Conservation (phyloP, 2,113 vertebrate genomes). For the Pluvianellus socialis region DNA sequence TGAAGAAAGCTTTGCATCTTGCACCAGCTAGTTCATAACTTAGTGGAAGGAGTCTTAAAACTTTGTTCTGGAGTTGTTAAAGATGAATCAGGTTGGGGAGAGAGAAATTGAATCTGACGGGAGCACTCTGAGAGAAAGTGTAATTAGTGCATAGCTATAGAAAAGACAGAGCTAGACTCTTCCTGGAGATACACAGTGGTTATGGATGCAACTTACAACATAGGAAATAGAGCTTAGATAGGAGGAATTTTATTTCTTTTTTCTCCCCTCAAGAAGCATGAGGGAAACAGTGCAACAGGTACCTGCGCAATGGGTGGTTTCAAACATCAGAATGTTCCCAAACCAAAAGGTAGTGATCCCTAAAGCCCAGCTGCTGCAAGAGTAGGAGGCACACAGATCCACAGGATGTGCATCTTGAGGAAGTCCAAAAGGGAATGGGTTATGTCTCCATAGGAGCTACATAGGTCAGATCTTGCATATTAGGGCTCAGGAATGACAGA, state of each 20-base stretch:
- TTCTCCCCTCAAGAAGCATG: neutral
- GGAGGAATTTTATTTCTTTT: neutral
- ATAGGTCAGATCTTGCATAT: neutral
- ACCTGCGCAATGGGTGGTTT: neutral
- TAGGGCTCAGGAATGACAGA: neutral
- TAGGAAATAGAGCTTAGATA: neutral
- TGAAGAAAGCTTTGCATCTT: neutral
- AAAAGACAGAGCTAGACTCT: neutral
- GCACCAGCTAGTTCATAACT: neutral
- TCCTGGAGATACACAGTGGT: neutral
- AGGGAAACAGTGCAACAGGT: neutral
- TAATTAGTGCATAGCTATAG: neutral
- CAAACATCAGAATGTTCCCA: neutral
- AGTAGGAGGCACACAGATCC: neutral
- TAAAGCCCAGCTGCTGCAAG: neutral
- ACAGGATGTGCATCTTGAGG: neutral
- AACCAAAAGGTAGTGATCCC: neutral
- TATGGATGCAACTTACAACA: neutral
- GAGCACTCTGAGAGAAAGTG: neutral
- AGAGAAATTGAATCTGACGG: neutral
- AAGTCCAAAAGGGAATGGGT: neutral
- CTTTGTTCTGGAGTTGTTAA: neutral
- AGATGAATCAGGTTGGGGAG: neutral
- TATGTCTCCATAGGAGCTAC: neutral
- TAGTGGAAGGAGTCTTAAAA: neutral